Base-by-base conservation (phyloP, 2,113 vertebrate genomes). In the Steatornis caripensis region DNA sequence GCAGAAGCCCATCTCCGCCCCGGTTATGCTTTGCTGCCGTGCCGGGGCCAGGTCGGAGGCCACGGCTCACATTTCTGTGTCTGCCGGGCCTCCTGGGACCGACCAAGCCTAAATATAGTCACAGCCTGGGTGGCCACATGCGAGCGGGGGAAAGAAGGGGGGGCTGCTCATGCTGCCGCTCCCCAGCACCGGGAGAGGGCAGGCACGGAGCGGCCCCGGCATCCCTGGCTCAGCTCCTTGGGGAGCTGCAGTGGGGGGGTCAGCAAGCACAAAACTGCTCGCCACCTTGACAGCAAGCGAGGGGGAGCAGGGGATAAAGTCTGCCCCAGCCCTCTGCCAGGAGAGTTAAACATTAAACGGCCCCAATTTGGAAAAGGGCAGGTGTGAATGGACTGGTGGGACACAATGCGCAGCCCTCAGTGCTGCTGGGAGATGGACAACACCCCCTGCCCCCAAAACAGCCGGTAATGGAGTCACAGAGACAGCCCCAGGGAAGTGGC, bases 31-130 rank as follows among this genome's bases (percentile, higher is more conserved):
- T 79, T 91, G 88, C 89, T 46, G 84, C 71, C 4, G 62, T 53
- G 71, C 55, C 2, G 51, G 85, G 69, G 70, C 74, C 21, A 19
- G 91, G 90, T 62, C 5, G 0, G 81, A 95, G 96, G 97, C 97
- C 97, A 91, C 90, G 11, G 98, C 98, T 98, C 97, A 97, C 97
- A 98, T 98, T 98, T 98, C 98, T 97, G 97, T 97, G 98, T 98
- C 97, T 97, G 97, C 93, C 34, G 7, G 94, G 93, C 95, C 84
- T 94, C 89, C 87, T 34, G 71, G 96, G 96, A 97, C 97, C 93
- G 83, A 97, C 93, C 89, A 97, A 97, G 98, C 97, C 98, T 99
- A 99, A 99, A 99, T 99, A 99, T 99, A 99, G 98, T 98, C 98
- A 98, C 97, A 97, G 97, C 79, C 85, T 5, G 79, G 79, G 89